Conservation (phyloP, 2,113 vertebrate species). For the Caranx ignobilis region DNA sequence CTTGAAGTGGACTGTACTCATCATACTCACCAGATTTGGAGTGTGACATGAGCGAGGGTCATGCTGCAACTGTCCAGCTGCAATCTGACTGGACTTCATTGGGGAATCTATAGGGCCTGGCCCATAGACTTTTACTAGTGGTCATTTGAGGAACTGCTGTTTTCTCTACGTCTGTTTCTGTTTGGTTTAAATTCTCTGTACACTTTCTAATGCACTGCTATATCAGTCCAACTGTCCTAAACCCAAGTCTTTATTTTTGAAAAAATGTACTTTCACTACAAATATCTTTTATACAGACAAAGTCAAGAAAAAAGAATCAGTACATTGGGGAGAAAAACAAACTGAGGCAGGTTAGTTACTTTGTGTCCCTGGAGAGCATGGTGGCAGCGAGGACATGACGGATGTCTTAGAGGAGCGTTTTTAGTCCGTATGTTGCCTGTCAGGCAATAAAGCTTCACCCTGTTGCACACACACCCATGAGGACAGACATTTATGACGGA, state of each 20-base stretch:
- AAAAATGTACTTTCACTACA: neutral
- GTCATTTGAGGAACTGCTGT: too few relatives aligned
- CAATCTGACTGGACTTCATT: too few relatives aligned
- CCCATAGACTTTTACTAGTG: too few relatives aligned
- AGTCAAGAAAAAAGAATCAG: neutral
- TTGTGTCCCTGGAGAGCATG: slow-evolving; percentile 36
- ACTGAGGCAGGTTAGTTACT: slow-evolving; percentile 3
- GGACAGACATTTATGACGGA: slow-evolving; percentile 41
- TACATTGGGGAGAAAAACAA: neutral
- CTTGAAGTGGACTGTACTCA: too few relatives aligned
- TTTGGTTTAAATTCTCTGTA: neutral
- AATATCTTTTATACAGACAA: too few relatives aligned
- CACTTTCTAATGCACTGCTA: too few relatives aligned
- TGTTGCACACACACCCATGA: slow-evolving; percentile 61
- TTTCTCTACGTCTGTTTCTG: too few relatives aligned
- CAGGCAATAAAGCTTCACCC: slow-evolving; percentile 56
- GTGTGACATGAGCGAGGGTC: too few relatives aligned
- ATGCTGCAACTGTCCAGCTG: too few relatives aligned
- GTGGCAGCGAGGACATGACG: slow-evolving; percentile 52
- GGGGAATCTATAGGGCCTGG: too few relatives aligned
- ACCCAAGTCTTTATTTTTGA: neutral
- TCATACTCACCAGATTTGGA: too few relatives aligned
- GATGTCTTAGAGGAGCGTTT: slow-evolving; percentile 40
- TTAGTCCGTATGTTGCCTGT: slow-evolving; percentile 62
- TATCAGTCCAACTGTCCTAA: too few relatives aligned